Evolutionary conservation across 2,888 invertebrate genomes (phyloP).

Genomic region (Trissolcus brochymenae): DNA sequence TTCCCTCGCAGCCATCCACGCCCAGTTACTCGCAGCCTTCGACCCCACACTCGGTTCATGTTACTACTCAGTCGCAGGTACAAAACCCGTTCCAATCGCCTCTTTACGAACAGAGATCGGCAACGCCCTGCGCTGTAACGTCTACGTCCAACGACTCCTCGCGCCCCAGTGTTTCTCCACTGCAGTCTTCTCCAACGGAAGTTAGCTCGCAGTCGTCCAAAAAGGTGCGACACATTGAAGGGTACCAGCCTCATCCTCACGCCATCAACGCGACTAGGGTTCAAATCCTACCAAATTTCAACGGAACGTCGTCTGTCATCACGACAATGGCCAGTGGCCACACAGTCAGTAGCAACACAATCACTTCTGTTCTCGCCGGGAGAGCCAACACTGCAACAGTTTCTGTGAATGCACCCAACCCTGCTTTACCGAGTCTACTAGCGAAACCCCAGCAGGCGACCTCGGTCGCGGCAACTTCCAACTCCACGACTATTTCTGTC

Average conservation of each 20-base stretch:
- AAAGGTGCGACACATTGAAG: constrained; percentile 71
- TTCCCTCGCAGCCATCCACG: constrained; percentile 73
- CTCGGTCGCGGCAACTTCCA: constrained; percentile 76
- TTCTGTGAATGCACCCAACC: constrained; percentile 82
- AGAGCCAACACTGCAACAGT: constrained; percentile 87
- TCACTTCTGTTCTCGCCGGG: constrained; percentile 87
- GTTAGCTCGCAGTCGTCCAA: constrained; percentile 73
- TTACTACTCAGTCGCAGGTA: constrained; percentile 52
- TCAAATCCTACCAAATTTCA: constrained; percentile 63
- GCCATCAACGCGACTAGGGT: constrained; percentile 66
- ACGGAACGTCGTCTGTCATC: constrained; percentile 75
- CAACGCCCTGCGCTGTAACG: constrained; percentile 65
- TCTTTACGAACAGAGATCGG: constrained; percentile 65
- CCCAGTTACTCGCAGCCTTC: constrained; percentile 73
- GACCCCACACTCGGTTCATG: constrained; percentile 69
- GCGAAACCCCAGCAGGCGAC: constrained; percentile 76
- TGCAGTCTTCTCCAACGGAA: constrained; percentile 58
- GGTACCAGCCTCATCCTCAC: constrained; percentile 74
- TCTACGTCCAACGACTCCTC: constrained; percentile 51
- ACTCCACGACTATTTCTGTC: constrained; percentile 58
- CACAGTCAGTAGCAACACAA: constrained; percentile 87
- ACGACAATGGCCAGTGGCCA: constrained; percentile 85
- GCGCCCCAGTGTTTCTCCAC: constrained; percentile 47
- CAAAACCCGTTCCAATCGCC: constrained; percentile 68
- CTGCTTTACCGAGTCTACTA: constrained; percentile 72